Conservation (phyloP, 2,888 invertebrate genomes). For the Chalcis sispes region DNA sequence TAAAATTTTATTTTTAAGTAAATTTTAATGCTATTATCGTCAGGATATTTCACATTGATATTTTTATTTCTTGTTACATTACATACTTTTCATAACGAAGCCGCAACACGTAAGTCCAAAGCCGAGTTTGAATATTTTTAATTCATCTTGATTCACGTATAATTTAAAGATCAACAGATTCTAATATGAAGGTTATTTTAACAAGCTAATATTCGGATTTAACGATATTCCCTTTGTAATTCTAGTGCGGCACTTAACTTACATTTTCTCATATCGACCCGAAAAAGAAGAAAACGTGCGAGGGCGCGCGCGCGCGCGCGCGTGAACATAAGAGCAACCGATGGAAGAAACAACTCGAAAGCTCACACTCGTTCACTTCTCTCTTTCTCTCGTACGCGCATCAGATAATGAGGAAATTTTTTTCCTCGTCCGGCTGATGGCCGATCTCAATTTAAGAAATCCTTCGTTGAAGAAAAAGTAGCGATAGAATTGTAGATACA, state of each 20-base stretch:
- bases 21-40: too few species aligned
- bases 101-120: too few species aligned
- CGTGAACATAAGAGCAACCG: background rate
- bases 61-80: too few species aligned
- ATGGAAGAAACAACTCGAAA: conserved; percentile 45
- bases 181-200: too few species aligned
- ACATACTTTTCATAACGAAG: too few species aligned
- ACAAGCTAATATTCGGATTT: background rate
- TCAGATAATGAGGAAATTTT: conserved; percentile 54
- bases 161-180: too few species aligned
- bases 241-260: background rate
- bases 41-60: too few species aligned
- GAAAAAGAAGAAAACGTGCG: conserved; percentile 16
- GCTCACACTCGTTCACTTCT: conserved; percentile 23
- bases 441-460: conserved; percentile 54
- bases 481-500: conserved; percentile 52
- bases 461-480: conserved; percentile 44
- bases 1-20: too few species aligned
- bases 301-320: background rate
- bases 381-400: conserved; percentile 18
- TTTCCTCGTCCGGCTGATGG: conserved; percentile 31
- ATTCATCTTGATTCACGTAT: too few species aligned
- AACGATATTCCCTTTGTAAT: conserved; percentile 34
- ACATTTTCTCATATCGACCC: too few species aligned
- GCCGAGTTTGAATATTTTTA: too few species aligned